Evolutionary conservation across 2,888 invertebrate genomes (phyloP).

Genomic region (Craniophora ligustri): DNA sequence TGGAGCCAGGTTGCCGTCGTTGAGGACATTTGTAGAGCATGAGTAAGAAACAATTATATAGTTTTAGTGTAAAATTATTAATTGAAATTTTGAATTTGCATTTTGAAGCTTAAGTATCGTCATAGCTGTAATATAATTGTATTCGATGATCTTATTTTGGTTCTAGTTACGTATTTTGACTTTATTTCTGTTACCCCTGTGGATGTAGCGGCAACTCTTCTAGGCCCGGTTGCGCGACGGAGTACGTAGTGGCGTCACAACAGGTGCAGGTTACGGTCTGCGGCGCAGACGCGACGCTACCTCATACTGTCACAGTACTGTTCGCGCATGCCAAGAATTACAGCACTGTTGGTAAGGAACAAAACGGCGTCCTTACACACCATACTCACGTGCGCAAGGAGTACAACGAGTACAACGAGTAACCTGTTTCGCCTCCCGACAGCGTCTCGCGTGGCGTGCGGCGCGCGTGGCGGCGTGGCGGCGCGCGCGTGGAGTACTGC

Average conservation of each 20-base stretch:
- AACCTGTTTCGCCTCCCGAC: neutral
- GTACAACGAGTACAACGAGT: no score
- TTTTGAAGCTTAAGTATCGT: no score
- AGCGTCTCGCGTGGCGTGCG: slow-evolving; percentile 80
- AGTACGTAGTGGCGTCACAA: slow-evolving; percentile 90
- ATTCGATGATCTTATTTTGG: no score
- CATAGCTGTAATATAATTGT: no score
- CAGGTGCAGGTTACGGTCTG: slow-evolving; percentile 76
- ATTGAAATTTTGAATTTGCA: no score
- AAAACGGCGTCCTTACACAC: no score
- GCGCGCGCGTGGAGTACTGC: slow-evolving; percentile 83
- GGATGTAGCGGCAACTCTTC: slow-evolving; percentile 70
- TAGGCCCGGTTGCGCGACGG: slow-evolving; percentile 90
- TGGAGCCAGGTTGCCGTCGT: slow-evolving; percentile 89
- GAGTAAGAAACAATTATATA: slow-evolving; percentile 53
- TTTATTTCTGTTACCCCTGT: slow-evolving; percentile 43
- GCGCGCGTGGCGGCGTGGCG: slow-evolving; percentile 79
- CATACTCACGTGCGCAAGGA: no score
- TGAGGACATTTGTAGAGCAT: slow-evolving; percentile 81
- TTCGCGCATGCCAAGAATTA: slow-evolving; percentile 80
- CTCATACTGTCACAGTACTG: slow-evolving; percentile 74
- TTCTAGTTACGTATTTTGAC: slow-evolving; percentile 4
- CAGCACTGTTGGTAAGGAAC: slow-evolving; percentile 75
- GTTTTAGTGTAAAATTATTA: no score
- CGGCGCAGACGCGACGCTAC: slow-evolving; percentile 72